Base-by-base conservation (phyloP, 2,888 invertebrate genomes). In the Epinotia demarniana region DNA sequence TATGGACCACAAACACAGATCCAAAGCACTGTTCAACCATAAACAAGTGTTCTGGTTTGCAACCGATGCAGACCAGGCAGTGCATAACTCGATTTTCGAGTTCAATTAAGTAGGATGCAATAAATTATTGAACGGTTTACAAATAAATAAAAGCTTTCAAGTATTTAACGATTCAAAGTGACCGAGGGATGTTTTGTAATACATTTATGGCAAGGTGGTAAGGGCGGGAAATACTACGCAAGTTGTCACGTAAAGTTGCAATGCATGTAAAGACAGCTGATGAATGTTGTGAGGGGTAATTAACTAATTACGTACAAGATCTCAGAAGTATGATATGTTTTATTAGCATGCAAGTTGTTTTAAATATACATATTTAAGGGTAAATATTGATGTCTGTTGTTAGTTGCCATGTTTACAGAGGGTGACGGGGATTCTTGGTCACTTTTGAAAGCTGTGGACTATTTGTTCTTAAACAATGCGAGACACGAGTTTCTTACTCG, bases 111-210 rank as follows among this genome's bases (percentile, higher is more conserved):
- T 60, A 27, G 27, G 27, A 27, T 27, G 23, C 60, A 60, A 23
- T 12, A 16, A 16, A 16, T 6, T 60, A 6, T 2, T 2, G 13
- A 2, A 19, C 18, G 57, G 33, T 39, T 67, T 57, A 12, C 55
- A 67, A 57, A 67, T 39, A 16, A 57, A 55, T 67, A 67, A 67
- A 67, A 67, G 67, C 53, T 67, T 55, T 67, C 8, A 0, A 33
- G 39, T 12, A 33, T 53, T 53, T 53, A 66, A 12, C 53, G n/a
- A 49, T 23, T 64, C 64, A 49, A 64, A 64, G 49, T 63, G 63
- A 27, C 49, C 12, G 19, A n/a, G n/a, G n/a, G 8, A 64, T 64
- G 23, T 64, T 49, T 64, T 64, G 64, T 64, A 64, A 64, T 49
- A 49, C 19, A 16, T 9, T 16, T 23, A 49, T 49, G 49, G 49